These are phyloP conservation scores for Lysandra bellargus DNA, from an alignment of 2,888 invertebrate genomes.

Conservation along the genomic window DNA sequence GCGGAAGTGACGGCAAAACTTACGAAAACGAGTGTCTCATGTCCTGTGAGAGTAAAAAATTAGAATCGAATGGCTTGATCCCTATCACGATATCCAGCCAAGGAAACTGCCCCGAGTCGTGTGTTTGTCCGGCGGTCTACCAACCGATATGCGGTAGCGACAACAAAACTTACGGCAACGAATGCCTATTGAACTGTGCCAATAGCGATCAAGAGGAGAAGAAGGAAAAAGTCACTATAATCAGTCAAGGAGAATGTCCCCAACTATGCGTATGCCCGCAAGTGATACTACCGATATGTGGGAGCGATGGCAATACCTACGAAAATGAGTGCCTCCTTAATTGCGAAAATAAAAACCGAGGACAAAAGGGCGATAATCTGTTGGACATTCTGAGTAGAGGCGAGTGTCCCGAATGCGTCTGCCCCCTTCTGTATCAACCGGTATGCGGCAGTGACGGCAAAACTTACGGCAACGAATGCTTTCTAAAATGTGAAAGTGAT, in stretches of 20 bases:
- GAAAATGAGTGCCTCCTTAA: constrained; percentile 27
- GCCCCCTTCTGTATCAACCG: constrained; percentile 38
- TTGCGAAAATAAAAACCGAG: constrained; percentile 33
- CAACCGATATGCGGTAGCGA: constrained; percentile 40
- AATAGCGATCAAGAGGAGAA: constrained; percentile 34
- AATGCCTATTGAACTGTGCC: constrained; percentile 42
- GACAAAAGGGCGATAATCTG: background rate
- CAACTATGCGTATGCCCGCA: constrained; percentile 34
- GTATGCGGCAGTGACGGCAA: constrained; percentile 45
- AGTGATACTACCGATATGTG: constrained; percentile 43
- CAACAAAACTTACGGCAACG: constrained; percentile 44
- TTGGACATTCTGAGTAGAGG: constrained; percentile 23
- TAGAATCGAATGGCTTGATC: constrained; percentile 30
- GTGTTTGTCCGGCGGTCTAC: constrained; percentile 35
- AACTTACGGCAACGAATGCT: constrained; percentile 45
- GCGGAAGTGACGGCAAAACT: constrained; percentile 43
- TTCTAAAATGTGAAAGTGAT: constrained; percentile 40
- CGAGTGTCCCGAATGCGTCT: constrained; percentile 41
- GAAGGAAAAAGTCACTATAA: constrained; percentile 21
- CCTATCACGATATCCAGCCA: constrained; percentile 36
- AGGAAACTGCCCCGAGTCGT: constrained; percentile 34
- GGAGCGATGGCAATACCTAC: constrained; percentile 40
- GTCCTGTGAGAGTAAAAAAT: constrained; percentile 40
- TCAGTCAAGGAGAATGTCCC: constrained; percentile 35
- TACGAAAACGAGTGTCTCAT: constrained; percentile 45